Evolutionary conservation across 2,797 vertebrate species (phyloP).

Genomic region (Neopelma chrysocephalum): DNA sequence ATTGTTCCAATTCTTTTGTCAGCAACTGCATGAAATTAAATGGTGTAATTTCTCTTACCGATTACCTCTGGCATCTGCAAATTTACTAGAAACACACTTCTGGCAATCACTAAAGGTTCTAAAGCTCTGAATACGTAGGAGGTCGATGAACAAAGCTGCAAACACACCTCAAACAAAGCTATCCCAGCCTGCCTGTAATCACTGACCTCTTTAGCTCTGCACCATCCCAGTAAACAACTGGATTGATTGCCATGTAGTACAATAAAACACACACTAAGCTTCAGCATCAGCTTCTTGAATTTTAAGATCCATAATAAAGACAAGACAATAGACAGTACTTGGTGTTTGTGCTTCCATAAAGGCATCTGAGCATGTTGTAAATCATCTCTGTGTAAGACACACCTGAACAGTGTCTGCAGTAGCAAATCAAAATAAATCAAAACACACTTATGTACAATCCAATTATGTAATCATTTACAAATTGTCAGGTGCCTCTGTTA

Average conservation of each 20-base stretch:
- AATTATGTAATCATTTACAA: background rate
- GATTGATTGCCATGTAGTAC: background rate
- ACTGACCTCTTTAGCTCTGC: background rate
- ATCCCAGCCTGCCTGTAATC: background rate
- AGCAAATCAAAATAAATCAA: background rate
- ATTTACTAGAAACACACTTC: background rate
- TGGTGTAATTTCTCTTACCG: background rate
- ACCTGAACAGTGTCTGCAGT: background rate
- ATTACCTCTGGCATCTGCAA: constrained; percentile 26
- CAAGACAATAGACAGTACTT: background rate
- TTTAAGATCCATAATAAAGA: constrained; percentile 1
- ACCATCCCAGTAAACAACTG: background rate
- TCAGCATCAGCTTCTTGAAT: background rate
- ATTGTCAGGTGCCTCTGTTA: background rate
- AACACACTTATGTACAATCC: background rate
- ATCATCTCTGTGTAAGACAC: background rate
- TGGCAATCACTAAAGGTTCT: background rate
- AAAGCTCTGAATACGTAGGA: background rate
- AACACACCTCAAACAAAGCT: background rate
- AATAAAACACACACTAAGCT: background rate
- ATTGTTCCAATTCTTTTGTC: constrained; percentile 5
- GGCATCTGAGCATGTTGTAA: background rate
- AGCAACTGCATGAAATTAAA: background rate
- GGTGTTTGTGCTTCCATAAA: background rate
- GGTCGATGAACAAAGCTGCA: background rate